Percentiles rank a stretch among this genome's conserved stretches.
Evolutionary conservation across 2,888 invertebrate genomes (phyloP).

Genomic region (Nomada lathburiana): DNA sequence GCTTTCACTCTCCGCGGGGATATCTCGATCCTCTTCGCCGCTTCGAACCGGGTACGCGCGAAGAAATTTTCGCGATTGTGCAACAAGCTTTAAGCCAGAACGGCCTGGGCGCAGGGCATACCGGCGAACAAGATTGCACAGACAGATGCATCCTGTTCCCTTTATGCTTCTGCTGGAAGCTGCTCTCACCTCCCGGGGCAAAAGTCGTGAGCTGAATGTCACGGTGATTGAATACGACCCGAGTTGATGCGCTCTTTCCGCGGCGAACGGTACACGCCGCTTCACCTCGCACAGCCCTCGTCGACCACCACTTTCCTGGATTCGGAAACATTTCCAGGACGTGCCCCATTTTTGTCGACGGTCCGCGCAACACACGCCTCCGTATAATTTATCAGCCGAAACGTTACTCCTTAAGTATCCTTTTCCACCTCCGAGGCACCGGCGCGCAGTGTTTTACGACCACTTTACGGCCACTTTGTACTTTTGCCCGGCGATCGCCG

Average conservation of each 20-base stretch:
- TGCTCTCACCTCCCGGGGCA: conserved; percentile 82
- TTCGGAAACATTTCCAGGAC: conserved; percentile 40
- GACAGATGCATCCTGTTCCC: conserved; percentile 65
- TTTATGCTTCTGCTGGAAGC: conserved; percentile 73
- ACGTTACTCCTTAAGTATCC: conserved; percentile 41
- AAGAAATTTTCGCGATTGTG: conserved; percentile 61
- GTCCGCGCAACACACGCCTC: conserved; percentile 22
- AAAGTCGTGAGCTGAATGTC: conserved; percentile 81
- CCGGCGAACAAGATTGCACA: conserved; percentile 68
- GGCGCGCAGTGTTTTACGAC: conserved; percentile 44
- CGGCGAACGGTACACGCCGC: conserved; percentile 34
- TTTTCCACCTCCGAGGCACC: not conserved
- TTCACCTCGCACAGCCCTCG: conserved; percentile 11
- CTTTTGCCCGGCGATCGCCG: conserved; percentile 35
- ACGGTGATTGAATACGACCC: conserved; percentile 78
- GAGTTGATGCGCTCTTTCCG: conserved; percentile 66
- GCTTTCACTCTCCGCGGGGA: conserved; percentile 32
- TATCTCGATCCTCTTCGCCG: conserved; percentile 23
- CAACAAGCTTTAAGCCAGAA: conserved; percentile 64
- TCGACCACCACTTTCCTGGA: conserved; percentile 44
- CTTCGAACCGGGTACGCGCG: not conserved
- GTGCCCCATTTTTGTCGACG: conserved; percentile 8
- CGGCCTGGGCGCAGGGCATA: conserved; percentile 45
- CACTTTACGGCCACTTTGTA: conserved; percentile 50
- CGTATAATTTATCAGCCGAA: conserved; percentile 47